phyloP scores from a whole-genome alignment of 2,888 invertebrate genomes.

The Corbicula japonica region DNA sequence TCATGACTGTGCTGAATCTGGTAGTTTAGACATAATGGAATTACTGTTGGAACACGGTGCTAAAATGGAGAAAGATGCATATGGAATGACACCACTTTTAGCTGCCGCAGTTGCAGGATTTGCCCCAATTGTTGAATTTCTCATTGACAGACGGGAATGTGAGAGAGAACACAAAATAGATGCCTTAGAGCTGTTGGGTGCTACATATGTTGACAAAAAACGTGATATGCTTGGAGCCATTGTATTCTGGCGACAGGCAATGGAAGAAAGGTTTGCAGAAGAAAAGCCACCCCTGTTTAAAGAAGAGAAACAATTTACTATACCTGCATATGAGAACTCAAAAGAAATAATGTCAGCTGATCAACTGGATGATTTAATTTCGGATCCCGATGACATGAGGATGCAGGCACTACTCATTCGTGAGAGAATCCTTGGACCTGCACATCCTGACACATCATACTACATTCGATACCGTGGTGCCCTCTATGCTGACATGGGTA shows the following conservation, averaged over 20 bases:
- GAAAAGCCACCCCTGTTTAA: conserved; percentile 89
- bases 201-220: conserved; percentile 98
- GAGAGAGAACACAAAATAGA: conserved; percentile 91
- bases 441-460: conserved; percentile 98
- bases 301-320: conserved; percentile 90
- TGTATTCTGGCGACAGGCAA: conserved; percentile 95
- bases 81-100: conserved; percentile 97
- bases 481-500: conserved; percentile 96
- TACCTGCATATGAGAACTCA: conserved; percentile 95
- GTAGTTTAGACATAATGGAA: conserved; percentile 96
- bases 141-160: conserved; percentile 90
- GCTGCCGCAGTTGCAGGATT: conserved; percentile 97
- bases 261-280: conserved; percentile 89
- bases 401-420: conserved; percentile 96
- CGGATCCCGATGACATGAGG: conserved; percentile 98
- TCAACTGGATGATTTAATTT: conserved; percentile 94
- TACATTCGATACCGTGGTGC: conserved; percentile 97
- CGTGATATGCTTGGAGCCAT: conserved; percentile 95
- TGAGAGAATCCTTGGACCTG: conserved; percentile 95
- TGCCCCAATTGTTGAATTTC: conserved; percentile 96
- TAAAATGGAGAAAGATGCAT: conserved; percentile 97
- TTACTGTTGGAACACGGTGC: conserved; percentile 95
- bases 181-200: conserved; percentile 96
- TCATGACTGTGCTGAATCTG: conserved; percentile 99
- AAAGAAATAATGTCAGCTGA: conserved; percentile 93